Conservation (phyloP, 2,797 vertebrate species). For the Amazonetta brasiliensis region DNA sequence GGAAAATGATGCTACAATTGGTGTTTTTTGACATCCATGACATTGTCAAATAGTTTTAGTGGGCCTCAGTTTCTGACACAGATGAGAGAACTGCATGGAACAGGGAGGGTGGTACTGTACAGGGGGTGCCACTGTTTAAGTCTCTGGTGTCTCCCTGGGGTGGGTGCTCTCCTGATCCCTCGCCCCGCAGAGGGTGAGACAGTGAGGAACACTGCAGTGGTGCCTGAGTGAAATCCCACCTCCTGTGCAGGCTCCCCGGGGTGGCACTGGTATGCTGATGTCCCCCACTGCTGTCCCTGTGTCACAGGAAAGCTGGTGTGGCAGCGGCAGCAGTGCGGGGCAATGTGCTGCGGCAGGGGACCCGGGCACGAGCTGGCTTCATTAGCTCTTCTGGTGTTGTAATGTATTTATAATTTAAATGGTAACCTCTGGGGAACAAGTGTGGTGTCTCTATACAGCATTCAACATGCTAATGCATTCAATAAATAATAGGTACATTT, state of each 20-base stretch:
- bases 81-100: background rate
- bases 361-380: background rate
- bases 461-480: background rate
- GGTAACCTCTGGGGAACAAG: background rate
- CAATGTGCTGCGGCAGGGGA: background rate
- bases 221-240: background rate
- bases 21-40: background rate
- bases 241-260: background rate
- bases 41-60: background rate
- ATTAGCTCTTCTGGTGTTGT: background rate
- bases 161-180: too few relatives aligned
- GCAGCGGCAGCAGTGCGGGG: background rate
- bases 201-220: background rate
- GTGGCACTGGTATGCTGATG: background rate
- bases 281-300: background rate
- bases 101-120: background rate
- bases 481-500: background rate
- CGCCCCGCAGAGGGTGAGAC: background rate
- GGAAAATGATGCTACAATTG: background rate
- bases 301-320: background rate
- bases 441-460: background rate
- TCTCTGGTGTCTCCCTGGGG: too few relatives aligned
- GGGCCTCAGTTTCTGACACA: background rate
- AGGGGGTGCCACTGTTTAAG: rapidly evolving
- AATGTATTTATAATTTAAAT: conserved; percentile 19